These are phyloP conservation scores for Drosophila erecta DNA, from an alignment of 1,140 invertebrate genomes.

Conservation along the genomic window DNA sequence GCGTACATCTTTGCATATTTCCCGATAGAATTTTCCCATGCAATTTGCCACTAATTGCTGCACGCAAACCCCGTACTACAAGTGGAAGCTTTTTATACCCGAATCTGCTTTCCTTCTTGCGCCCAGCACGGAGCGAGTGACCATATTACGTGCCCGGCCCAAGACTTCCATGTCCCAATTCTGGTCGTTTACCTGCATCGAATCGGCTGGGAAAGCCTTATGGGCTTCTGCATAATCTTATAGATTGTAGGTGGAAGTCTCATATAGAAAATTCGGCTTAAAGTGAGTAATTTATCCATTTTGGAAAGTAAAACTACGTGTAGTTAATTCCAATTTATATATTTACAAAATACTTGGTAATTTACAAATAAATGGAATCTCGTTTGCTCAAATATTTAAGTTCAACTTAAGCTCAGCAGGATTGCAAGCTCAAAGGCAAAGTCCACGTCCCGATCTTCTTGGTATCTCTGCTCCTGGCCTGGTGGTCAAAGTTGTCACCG, in stretches of 20 bases:
- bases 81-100: conserved; percentile 20
- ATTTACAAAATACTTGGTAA: too few species aligned
- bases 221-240: conserved; percentile 26
- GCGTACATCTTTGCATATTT: conserved; percentile 69
- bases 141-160: conserved; percentile 47
- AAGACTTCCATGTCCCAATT: conserved; percentile 18
- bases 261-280: neutral
- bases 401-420: neutral
- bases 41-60: conserved; percentile 80
- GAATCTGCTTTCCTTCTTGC: conserved; percentile 64
- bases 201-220: conserved; percentile 35
- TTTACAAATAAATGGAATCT: too few species aligned
- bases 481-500: conserved; percentile 75
- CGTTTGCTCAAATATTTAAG: too few species aligned
- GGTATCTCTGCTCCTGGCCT: conserved; percentile 1
- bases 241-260: neutral
- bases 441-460: conserved; percentile 4
- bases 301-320: too few species aligned
- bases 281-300: neutral
- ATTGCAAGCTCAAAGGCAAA: neutral
- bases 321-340: too few species aligned
- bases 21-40: conserved; percentile 76
- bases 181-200: conserved; percentile 16
- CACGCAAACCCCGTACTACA: conserved; percentile 57
- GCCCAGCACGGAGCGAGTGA: conserved; percentile 53